Evolutionary conservation across 2,797 vertebrate genomes (phyloP).

Genomic region (Spheniscus humboldti): DNA sequence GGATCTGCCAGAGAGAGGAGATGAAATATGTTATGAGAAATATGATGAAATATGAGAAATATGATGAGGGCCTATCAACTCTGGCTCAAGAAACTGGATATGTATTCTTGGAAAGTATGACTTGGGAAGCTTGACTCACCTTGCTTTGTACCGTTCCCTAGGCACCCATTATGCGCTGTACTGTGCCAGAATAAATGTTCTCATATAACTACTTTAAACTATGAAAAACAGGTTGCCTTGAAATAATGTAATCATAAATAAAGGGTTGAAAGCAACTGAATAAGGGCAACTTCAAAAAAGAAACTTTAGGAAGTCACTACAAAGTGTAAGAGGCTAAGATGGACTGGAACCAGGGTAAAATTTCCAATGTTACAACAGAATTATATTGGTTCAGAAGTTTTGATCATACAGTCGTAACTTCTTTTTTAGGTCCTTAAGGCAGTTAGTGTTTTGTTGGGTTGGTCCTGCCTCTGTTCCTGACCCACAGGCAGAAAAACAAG

Average conservation of each 20-base stretch:
- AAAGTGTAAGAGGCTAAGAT: neutral
- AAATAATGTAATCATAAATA: neutral
- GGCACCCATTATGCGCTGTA: neutral
- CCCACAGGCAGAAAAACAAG: neutral
- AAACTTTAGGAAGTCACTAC: neutral
- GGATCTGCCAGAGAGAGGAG: neutral
- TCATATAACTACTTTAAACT: neutral
- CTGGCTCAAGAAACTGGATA: neutral
- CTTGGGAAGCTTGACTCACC: neutral
- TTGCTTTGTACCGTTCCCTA: neutral
- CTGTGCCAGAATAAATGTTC: neutral
- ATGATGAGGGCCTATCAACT: neutral
- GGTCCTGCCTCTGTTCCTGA: neutral
- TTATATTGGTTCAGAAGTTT: neutral
- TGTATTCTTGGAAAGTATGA: neutral
- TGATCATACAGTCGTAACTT: neutral
- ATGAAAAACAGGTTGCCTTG: neutral
- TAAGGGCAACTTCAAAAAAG: neutral
- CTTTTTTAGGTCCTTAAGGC: neutral
- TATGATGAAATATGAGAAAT: neutral
- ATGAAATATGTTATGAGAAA: neutral
- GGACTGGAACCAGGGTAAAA: neutral
- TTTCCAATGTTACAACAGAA: neutral
- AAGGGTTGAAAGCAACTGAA: neutral
- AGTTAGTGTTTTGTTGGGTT: neutral